Evolutionary conservation across 2,113 vertebrate species (phyloP).

Genomic region (Gavia stellata): DNA sequence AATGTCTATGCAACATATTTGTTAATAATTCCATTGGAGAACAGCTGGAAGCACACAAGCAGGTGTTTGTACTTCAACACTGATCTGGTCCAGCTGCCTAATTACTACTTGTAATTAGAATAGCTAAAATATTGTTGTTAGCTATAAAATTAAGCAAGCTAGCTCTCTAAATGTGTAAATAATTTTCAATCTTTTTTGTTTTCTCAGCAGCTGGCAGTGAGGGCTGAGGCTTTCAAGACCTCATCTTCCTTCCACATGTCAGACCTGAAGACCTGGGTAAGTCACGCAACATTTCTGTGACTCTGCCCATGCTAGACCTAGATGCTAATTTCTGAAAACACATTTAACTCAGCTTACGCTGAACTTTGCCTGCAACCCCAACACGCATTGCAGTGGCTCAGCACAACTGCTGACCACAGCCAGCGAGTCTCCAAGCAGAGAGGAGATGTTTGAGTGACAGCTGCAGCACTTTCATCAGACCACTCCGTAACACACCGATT

Average conservation of each 20-base stretch:
- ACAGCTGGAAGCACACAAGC: background rate
- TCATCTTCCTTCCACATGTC: accelerated
- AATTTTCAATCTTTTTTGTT: background rate
- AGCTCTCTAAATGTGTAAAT: background rate
- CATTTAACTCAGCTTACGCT: background rate
- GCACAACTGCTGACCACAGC: background rate
- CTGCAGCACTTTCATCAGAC: background rate
- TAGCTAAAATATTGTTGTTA: background rate
- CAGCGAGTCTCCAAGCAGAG: accelerated
- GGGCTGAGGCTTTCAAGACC: background rate
- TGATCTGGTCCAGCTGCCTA: background rate
- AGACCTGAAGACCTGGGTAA: background rate
- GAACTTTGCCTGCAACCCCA: background rate
- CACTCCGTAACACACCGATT: background rate
- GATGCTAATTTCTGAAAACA: background rate
- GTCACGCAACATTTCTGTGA: background rate
- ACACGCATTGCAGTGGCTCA: accelerated
- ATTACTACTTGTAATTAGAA: constrained; percentile 9
- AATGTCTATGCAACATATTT: background rate
- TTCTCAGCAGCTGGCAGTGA: background rate
- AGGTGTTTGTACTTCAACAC: background rate
- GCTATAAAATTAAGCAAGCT: background rate
- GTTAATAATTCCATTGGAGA: background rate
- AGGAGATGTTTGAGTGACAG: background rate
- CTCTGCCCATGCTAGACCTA: background rate